Evolutionary conservation across 2,888 invertebrate genomes (phyloP).

Genomic region (Drosophila multiciliata): DNA sequence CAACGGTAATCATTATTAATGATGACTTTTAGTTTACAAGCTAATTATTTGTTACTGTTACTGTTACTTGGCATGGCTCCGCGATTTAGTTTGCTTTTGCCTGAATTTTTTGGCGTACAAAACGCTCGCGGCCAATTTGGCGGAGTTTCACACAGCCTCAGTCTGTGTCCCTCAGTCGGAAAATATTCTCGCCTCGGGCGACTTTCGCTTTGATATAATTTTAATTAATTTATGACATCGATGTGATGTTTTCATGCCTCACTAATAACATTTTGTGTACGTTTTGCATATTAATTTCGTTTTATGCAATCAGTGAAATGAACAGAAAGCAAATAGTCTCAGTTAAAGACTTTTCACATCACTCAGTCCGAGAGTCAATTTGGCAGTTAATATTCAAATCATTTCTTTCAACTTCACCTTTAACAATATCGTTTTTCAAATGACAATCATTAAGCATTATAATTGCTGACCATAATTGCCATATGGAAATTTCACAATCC

Average conservation of each 20-base stretch:
- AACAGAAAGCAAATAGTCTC: constrained; percentile 1
- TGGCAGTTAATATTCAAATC: constrained; percentile 1
- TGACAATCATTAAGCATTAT: constrained; percentile 12
- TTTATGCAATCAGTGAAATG: constrained; percentile 43
- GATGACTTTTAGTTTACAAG: constrained; percentile 81
- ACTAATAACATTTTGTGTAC: constrained; percentile 60
- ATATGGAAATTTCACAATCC: constrained; percentile 56
- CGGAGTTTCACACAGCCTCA: neutral
- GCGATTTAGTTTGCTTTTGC: constrained; percentile 15
- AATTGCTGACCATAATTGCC: constrained; percentile 51
- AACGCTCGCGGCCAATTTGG: constrained; percentile 15
- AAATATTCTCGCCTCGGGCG: constrained; percentile 30
- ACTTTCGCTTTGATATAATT: constrained; percentile 70
- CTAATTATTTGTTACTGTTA: constrained; percentile 80
- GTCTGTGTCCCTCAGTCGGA: neutral
- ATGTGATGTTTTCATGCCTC: constrained; percentile 62
- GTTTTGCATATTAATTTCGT: constrained; percentile 55
- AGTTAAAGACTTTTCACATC: neutral
- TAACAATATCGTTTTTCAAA: constrained; percentile 21
- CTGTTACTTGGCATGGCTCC: constrained; percentile 12
- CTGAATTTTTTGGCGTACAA: neutral
- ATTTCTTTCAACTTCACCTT: constrained; percentile 11
- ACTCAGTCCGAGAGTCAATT: neutral
- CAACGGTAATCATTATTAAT: constrained; percentile 78
- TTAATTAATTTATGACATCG: constrained; percentile 75